phyloP scores from a whole-genome alignment of 2,113 vertebrate genomes.

The Ellobius talpinus region DNA sequence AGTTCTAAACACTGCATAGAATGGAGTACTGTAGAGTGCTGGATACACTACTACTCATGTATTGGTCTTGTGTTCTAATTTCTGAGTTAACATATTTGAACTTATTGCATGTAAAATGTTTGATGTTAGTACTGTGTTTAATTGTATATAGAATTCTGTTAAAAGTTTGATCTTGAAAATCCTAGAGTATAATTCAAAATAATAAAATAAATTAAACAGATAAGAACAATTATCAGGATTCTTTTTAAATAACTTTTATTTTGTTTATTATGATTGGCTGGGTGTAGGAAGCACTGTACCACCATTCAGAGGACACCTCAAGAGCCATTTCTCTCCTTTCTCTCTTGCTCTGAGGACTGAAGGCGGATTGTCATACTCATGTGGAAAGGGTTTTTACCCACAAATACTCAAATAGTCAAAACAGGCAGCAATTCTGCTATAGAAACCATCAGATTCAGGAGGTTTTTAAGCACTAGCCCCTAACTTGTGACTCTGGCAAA shows the following conservation, averaged over 20 bases:
- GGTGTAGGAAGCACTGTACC: neutral
- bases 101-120: conserved; percentile 15
- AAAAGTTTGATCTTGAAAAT: conserved; percentile 40
- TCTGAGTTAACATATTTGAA: conserved; percentile 37
- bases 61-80: neutral
- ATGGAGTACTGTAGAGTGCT: neutral
- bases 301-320: too few species aligned
- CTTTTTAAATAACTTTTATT: neutral
- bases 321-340: neutral
- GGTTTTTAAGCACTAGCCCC: conserved; percentile 33
- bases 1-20: neutral
- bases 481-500: conserved; percentile 9
- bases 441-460: neutral
- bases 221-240: neutral
- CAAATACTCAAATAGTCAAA: neutral
- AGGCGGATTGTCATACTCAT: too few species aligned
- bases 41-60: neutral
- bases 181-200: conserved; percentile 27
- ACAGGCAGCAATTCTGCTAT: neutral
- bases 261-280: too few species aligned
- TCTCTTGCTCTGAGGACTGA: neutral
- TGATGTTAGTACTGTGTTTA: neutral
- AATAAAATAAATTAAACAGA: conserved; percentile 11
- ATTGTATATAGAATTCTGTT: conserved; percentile 52
- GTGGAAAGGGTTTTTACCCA: neutral